Evolutionary conservation across 2,888 invertebrate genomes (phyloP), one percentile per base, ranked within the genome.

Genomic region (Nebria brevicollis): DNA sequence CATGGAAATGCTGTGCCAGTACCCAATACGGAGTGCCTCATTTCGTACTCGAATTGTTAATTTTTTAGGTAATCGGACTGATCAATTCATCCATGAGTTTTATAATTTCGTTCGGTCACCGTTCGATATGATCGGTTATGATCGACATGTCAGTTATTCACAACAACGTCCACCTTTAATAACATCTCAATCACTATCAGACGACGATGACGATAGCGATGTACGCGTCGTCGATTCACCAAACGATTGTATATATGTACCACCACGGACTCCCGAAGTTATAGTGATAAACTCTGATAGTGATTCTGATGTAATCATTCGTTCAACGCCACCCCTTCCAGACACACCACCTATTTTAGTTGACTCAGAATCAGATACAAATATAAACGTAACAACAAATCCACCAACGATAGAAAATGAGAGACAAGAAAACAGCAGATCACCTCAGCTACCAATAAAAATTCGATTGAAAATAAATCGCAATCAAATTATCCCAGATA

Each of bases 21-120:
- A 93, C 86, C 93, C 95, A 86, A 91, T 95, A 83, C 91, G 90
- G 84, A 93, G 94, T 82, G 87, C 91, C 8, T 93, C 94, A 85
- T 97, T 98, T 89, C 92, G 93, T 66, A 92, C 93, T 68, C 90
- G 93, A 13, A 88, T 97, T 77, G 90, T 91, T 42, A 92, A 94
- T 13, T 95, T 93, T 87, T 91, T 97, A 83, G 93, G 94, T 25
- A 89, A 90, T 0, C 91, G 94, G 84, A 95, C 97, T 0, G 92
- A 93, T 82, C 98, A 98, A 88, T 98, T 98, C 87, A 92, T 96
- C 54, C 97, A 98, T 87, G 98, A 98, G 87, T 92, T 98, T 82
- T 93, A 94, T 85, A 94, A 93, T 87, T 98, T 95, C 89, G 96
- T 98, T 54, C 92, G 94, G 42, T 96, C 97, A 11, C 96, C 96